A percentile compares a stretch with the other conserved stretches of the same genome.
Conservation (phyloP, 2,888 invertebrate species). For the Exocentrus adspersus region DNA sequence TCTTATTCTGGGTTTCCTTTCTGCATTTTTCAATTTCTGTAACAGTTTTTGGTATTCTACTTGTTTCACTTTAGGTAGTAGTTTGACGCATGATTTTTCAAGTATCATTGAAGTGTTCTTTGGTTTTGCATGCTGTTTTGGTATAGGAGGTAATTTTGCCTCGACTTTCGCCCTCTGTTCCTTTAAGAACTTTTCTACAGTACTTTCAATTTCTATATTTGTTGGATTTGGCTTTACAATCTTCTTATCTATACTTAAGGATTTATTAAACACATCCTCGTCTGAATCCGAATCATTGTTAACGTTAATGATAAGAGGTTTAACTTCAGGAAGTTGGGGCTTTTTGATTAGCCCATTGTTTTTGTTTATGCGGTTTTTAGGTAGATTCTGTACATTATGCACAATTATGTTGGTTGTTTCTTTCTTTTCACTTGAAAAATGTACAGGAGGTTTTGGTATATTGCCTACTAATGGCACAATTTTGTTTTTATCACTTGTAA, state of each 20-base stretch:
- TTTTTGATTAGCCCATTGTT: constrained; percentile 18
- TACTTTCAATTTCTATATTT: constrained; percentile 40
- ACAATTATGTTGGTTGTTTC: background rate
- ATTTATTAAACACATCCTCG: constrained; percentile 34
- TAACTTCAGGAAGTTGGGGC: constrained; percentile 32
- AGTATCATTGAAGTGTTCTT: constrained; percentile 25
- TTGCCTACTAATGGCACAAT: constrained; percentile 12
- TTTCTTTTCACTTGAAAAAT: background rate
- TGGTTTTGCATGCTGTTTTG: constrained; percentile 3
- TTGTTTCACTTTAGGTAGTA: constrained; percentile 60
- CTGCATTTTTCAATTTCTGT: constrained; percentile 55
- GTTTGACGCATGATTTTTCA: constrained; percentile 57
- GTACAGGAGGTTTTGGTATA: constrained; percentile 25
- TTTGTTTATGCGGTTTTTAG: constrained; percentile 24
- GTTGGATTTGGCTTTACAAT: constrained; percentile 26
- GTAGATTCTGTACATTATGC: background rate
- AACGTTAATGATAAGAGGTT: constrained; percentile 60
- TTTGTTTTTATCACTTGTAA: constrained; percentile 54
- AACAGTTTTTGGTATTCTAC: constrained; percentile 60
- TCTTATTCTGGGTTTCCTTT: constrained; percentile 41
- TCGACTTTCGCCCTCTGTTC: constrained; percentile 60
- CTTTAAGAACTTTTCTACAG: constrained; percentile 58
- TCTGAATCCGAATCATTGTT: constrained; percentile 59
- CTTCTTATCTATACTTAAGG: background rate
- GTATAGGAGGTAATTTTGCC: constrained; percentile 40